Evolutionary conservation across 2,888 invertebrate species (phyloP), one percentile per base, ranked within the genome.

Genomic region (Crematogaster levior): DNA sequence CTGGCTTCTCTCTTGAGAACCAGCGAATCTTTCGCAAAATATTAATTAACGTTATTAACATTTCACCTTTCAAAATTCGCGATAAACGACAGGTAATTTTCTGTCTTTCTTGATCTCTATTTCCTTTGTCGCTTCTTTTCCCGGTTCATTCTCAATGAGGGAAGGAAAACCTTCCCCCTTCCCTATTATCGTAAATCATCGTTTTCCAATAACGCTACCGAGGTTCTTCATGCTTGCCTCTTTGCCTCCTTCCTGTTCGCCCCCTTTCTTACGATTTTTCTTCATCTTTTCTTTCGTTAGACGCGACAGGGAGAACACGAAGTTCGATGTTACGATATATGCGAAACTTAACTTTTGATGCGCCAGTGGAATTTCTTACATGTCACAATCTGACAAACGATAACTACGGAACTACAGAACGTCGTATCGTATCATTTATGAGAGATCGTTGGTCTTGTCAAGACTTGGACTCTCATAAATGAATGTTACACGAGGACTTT

Each of bases 11-110:
- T 85, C 66, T 15, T 37, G 3, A 43, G 89, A 91, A 92, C 91
- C 92, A 88, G 94, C 94, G 92, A 94, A 94, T 94, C 94, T 95
- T 94, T 95, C 94, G 94, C 95, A 95, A 95, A 95, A 95, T 95
- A 95, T 95, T 95, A 95, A 95, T 95, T 95, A 95, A 95, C 95
- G 95, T 95, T 95, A 95, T 95, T 95, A 95, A 95, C 95, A 95
- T 95, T 94, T 93, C 94, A 94, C 94, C 95, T 95, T 95, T 94
- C 94, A 93, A 94, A 94, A 94, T 94, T 92, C 90, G 89, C 7
- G n/a, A 5, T 30, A n/a, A 53, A 77, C 30, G 24, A 27, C 46
- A 83, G 81, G 87, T 84, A 88, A 84, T 86, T 83, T 85, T 74
- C 77, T 85, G 74, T 72, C 18, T 56, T 46, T 10, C 81, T 88